Evolutionary conservation across 2,888 invertebrate species (phyloP), one percentile per base, ranked within the genome.

Genomic region (Sinelater perroti): DNA sequence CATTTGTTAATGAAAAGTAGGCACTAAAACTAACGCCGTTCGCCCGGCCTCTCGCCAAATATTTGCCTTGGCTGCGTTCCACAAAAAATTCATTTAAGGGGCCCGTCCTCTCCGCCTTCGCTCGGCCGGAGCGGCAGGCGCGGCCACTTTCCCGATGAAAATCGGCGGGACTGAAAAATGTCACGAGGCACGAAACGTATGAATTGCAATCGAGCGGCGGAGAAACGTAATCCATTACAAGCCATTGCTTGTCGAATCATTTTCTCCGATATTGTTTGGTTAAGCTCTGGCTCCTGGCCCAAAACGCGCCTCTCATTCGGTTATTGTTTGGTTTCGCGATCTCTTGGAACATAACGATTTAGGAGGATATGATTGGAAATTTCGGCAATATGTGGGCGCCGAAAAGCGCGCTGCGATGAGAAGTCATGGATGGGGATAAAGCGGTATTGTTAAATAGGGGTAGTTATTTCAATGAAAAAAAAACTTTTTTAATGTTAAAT

Each of bases 201-300:
- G 42, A 52, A 44, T 33, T 16, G 14, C 36, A 49, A 26, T 49
- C 33, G 44, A 33, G 21, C 14, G 40, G 18, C 42, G 30, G 24
- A 21, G 40, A 33, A 24, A 51, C 21, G 33, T 21, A 53, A 44
- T 53, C 35, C 26, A 49, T 36, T 49, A 17, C 36, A 36, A 49
- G 24, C 49, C 36, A 49, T 49, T 49, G 26, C 26, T 44, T 44
- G 44, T 44, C 35, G 45, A 53, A 44, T 53, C 18, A 53, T 45
- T 55, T 55, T 47, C 47, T 20, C 46, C 40, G 31, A 55, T 40
- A 47, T 24, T 56, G 49, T 56, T 56, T 55, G 55, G 24, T 30
- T 47, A 55, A 55, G 55, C 36, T 38, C 20, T 14, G 47, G 30
- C 47, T 47, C 17, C 38, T 40, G 46, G 47, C 46, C 40, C 20